Evolutionary conservation across 2,797 vertebrate species (phyloP), one percentile per base, ranked within the genome.

Genomic region (Botia almorhae): DNA sequence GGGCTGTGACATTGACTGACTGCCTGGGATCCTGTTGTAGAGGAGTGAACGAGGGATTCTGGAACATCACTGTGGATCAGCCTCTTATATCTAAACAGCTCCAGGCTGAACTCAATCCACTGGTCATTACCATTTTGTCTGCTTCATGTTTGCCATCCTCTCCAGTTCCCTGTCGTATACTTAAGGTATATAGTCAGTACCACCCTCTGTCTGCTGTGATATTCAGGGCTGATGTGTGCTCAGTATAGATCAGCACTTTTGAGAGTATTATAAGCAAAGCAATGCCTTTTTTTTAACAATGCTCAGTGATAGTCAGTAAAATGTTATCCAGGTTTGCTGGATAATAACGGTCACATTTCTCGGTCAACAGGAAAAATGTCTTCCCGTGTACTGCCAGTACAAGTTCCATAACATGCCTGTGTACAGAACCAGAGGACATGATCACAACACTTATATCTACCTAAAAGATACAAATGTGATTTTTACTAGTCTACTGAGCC

Each of bases 381-480:
- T 65, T 14, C 94, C 95, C 0, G 93, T 94, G 7, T 96, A 96
- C 87, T 97, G 96, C 90, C 93, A 87, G 80, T 97, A 96, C 83
- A 92, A 89, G 78, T 95, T 96, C 82, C 85, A 89, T 10, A 84
- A 88, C 58, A 84, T 91, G 60, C 87, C 87, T 1, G 36, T 79
- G 69, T 93, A 96, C 89, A 90, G 23, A 83, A 96, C 95, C 0
- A 87, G 89, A 2, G 85, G 87, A 17, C 89, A 89, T 23, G 83
- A 84, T 48, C 95, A 96, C 2, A 87, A 85, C 3, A 53, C 85
- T 6, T 88, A 93, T 0, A 79, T 96, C 74, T 82, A 87, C 87
- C 97, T 97, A 85, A 90, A 90, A 23, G 96, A 97, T 16, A 81
- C 94, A 19, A 94, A 94, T 8, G 94, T 97, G 61, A 89, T 97